These are phyloP conservation scores for Sericinus montela DNA, from an alignment of 2,888 invertebrate genomes.

Conservation along the genomic window DNA sequence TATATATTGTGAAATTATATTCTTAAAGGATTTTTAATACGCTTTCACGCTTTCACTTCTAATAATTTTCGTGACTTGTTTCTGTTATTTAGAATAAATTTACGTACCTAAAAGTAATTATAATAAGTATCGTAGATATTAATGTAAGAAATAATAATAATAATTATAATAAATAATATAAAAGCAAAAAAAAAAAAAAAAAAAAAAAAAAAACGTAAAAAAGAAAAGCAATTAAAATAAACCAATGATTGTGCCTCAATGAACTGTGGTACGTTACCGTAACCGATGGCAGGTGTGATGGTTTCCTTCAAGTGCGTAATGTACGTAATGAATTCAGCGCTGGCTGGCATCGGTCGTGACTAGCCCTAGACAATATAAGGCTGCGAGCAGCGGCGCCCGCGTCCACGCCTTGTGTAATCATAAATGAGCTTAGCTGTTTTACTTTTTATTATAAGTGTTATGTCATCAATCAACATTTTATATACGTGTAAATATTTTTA, in stretches of 20 bases:
- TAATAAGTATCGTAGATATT: slow-evolving; percentile 70
- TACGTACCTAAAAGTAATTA: slow-evolving; percentile 79
- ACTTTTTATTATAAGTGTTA: slow-evolving; percentile 77
- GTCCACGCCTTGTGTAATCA: slow-evolving; percentile 72
- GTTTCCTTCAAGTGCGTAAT: slow-evolving; percentile 61
- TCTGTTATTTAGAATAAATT: slow-evolving; percentile 79
- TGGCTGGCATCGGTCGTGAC: slow-evolving; percentile 50
- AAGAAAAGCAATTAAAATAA: slow-evolving; percentile 74
- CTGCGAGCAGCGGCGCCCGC: slow-evolving; percentile 57
- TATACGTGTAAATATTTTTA: slow-evolving; percentile 75
- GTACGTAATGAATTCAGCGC: slow-evolving; percentile 61
- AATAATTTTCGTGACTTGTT: slow-evolving; percentile 75
- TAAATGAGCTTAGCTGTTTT: slow-evolving; percentile 79
- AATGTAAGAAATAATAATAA: slow-evolving; percentile 44
- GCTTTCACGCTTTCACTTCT: slow-evolving; percentile 77
- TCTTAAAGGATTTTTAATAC: slow-evolving; percentile 73
- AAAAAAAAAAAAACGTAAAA: slow-evolving; percentile 42
- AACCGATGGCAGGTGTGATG: slow-evolving; percentile 72
- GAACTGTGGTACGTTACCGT: slow-evolving; percentile 79
- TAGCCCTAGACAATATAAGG: slow-evolving; percentile 60
- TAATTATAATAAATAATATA: too few species aligned
- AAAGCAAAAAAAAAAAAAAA: slow-evolving; percentile 37
- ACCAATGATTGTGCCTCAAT: slow-evolving; percentile 80
- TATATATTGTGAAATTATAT: slow-evolving; percentile 77
- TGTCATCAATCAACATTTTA: slow-evolving; percentile 77